Evolutionary conservation across 2,797 vertebrate genomes (phyloP), one percentile per base, ranked within the genome.

Genomic region (Acanthurus leucopareius): DNA sequence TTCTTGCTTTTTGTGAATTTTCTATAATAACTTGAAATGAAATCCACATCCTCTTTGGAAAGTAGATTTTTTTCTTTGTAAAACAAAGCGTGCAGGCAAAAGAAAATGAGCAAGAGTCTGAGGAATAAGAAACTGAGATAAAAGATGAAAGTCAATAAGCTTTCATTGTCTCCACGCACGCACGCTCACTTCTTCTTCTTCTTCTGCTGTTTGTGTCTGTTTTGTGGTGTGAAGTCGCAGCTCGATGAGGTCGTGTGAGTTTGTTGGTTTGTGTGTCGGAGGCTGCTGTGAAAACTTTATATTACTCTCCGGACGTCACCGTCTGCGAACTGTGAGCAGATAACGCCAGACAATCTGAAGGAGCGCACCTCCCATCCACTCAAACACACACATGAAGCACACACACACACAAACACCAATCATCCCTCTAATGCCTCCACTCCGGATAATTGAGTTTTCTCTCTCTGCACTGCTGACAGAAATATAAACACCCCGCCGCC

Each of bases 391-490:
- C 48, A 28, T 4, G n/a, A n/a, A n/a, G 3, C 47, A 48, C 47
- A 48, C 47, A 47, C 45, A 59, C 64, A 63, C 70, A 69, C 66
- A 61, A 2, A 66, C 71, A 75, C 60, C 83, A 73, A 86, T 80
- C 81, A 84, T 84, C 67, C 48, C 59, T 85, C 79, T 86, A 86
- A 90, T 80, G 82, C 83, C 73, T 82, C 79, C 88, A 90, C 92
- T 90, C 76, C 61, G 61, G 78, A 83, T 91, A 92, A 93, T 92
- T 88, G 90, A 87, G 88, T 89, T 90, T 86, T 67, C 84, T 82
- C 73, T 73, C 35, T 40, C 67, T 16, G 69, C 59, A 15, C 74
- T 1, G 77, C 66, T 45, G 75, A 84, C 84, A 84, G 70, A 82
- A 86, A 88, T 76, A 87, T 75, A 86, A 88, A 86, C 83, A 82